Evolutionary conservation across 2,113 vertebrate genomes (phyloP), one percentile per base, ranked within the genome.

Genomic region (Procapra przewalskii): DNA sequence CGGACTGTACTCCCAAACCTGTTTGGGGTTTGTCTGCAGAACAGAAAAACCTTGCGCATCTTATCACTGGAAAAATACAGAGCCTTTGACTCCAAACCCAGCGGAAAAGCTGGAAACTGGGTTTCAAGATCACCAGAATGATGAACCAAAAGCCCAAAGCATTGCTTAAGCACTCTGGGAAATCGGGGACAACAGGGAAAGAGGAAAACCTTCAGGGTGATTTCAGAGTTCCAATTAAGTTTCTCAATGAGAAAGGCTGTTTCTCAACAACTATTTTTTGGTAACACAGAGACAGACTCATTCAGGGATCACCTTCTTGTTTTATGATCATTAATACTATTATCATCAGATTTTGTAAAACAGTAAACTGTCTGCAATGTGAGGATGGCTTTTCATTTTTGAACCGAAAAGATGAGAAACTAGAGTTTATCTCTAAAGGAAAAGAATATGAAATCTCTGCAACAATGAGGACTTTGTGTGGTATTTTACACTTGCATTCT

Each of bases 181-280:
- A 95, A 97, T 52, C 84, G 88, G 77, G 88, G 91, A 88, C 12
- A 12, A 96, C 5, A 0, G 77, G 55, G 54, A 96, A 57, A 88
- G 48, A 92, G 62, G 92, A 97, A 79, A 59, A 17, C 60, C 90
- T 96, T 27, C 88, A 75, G 90, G 64, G 57, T 33, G 16, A 55
- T 57, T 88, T 88, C n/a, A 95, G 97, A 85, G 85, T 45, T 88
- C 64, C 59, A 64, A 16, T 43, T 36, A 33, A 96, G 75, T 12
- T 82, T 97, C 95, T 98, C 95, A 86, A 79, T 48, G 91, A 23
- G 48, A 97, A 98, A 84, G 50, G 86, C 62, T 96, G 97, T 95
- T 95, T 95, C 94, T 95, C 86, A 97, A 97, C 94, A 75, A 97
- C 98, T 98, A 97, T 97, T 96, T 98, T 97, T 89, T 97, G n/a